Evolutionary conservation across 2,888 invertebrate species (phyloP).

Genomic region (Cacoxenus indagator): DNA sequence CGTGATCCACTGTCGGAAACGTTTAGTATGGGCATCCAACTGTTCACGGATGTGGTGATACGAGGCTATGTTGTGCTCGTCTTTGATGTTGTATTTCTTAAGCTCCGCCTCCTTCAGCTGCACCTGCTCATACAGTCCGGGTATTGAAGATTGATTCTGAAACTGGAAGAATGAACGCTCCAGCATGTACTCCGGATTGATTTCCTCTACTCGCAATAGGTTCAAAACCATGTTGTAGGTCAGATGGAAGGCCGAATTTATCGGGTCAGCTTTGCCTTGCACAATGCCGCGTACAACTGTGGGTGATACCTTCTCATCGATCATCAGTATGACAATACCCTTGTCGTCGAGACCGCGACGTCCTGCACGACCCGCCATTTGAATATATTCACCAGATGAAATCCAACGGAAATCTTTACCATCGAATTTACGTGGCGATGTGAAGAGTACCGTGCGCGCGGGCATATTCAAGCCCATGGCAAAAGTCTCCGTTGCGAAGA

Average conservation of each 20-base stretch:
- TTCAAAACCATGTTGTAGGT: constrained; percentile 99
- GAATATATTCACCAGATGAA: constrained; percentile 98
- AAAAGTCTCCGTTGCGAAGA: constrained; percentile 99
- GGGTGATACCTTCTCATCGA: constrained; percentile 95
- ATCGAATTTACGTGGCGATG: constrained; percentile 95
- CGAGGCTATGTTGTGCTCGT: constrained; percentile 82
- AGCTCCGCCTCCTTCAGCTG: constrained; percentile 77
- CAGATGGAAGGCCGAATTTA: constrained; percentile 98
- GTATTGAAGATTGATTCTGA: constrained; percentile 97
- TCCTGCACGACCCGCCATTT: constrained; percentile 99
- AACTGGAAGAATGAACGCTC: constrained; percentile 99
- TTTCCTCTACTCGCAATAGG: constrained; percentile 96
- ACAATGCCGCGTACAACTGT: constrained; percentile 81
- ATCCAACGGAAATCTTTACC: constrained; percentile 95
- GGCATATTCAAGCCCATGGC: constrained; percentile 99
- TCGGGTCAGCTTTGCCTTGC: constrained; percentile 94
- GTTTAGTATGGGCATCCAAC: constrained; percentile 79
- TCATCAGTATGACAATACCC: constrained; percentile 97
- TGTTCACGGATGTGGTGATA: constrained; percentile 90
- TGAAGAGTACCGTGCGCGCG: constrained; percentile 97
- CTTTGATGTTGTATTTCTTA: constrained; percentile 76
- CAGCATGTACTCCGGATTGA: constrained; percentile 99
- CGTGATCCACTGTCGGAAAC: constrained; percentile 85
- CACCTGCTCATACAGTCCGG: constrained; percentile 84
- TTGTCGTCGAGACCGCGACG: constrained; percentile 96